A percentile compares a stretch with the other conserved stretches of the same genome.
Evolutionary conservation across 2,797 vertebrate species (phyloP).

Genomic region (Cryptoprocta ferox): DNA sequence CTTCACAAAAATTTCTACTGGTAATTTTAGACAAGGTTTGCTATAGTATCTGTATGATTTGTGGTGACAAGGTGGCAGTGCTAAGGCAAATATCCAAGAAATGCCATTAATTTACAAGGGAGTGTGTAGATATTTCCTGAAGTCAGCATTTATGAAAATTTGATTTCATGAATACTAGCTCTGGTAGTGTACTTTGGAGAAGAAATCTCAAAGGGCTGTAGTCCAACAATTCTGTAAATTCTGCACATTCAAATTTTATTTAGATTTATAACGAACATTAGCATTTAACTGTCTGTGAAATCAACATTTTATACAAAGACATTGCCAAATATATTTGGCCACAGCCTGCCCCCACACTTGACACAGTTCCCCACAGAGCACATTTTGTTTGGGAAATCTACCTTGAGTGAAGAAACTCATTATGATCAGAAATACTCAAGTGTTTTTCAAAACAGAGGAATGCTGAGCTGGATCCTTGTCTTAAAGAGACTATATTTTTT

Average conservation of each 20-base stretch:
- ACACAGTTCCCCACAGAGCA: rapidly evolving
- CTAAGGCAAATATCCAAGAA: background rate
- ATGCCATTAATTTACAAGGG: background rate
- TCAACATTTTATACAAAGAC: background rate
- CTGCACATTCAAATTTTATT: background rate
- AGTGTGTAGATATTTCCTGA: background rate
- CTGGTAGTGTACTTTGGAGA: background rate
- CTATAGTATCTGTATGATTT: background rate
- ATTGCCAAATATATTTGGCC: background rate
- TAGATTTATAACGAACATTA: background rate
- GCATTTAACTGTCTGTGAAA: background rate
- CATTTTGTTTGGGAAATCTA: background rate
- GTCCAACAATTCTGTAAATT: background rate
- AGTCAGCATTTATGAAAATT: background rate
- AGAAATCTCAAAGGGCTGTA: background rate
- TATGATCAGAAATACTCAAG: background rate
- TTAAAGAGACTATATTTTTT: background rate
- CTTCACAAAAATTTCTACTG: background rate
- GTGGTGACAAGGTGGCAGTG: background rate
- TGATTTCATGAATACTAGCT: background rate
- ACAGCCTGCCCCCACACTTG: background rate
- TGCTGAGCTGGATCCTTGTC: background rate
- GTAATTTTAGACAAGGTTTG: background rate
- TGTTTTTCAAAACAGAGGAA: background rate
- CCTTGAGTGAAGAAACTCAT: background rate